Evolutionary conservation across 1,140 invertebrate genomes (phyloP), one percentile per base, ranked within the genome.

Genomic region (Dolichoris vasculosae): DNA sequence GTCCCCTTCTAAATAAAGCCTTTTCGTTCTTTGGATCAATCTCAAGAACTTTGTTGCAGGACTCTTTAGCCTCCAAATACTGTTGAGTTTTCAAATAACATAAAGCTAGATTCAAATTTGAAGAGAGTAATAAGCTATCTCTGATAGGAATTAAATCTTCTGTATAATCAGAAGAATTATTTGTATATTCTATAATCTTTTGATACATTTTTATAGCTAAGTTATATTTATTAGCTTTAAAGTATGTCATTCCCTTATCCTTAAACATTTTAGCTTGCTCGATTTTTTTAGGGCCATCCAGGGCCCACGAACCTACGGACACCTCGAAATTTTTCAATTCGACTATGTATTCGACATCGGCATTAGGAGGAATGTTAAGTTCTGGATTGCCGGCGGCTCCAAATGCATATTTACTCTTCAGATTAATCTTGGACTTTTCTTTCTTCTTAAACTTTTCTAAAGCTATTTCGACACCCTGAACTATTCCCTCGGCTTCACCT

Each of bases 201-300:
- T 96, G 96, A 91, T 99, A 99, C 94, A 98, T 97, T 92, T 97
- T 98, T 55, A 96, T 94, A n/a, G 98, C 98, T 83, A 98, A 86
- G 73, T 93, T 91, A 88, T 95, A 96, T 90, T 98, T 97, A 78
- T 94, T 95, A 4, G 94, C 93, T 92, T 98, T 98, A 89, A 99
- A 99, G 92, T 97, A 99, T 63, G 95, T 95, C 0, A 97, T 99
- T 77, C 98, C 98, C 92, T 97, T 98, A 77, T 97, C 96, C 94
- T 99, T 99, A 67, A 95, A 96, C 9, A 96, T 93, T 91, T 96
- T 96, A 0, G 97, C 96, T 89, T 97, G 96, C 82, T 97, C 96
- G 30, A 99, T 88, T 90, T 97, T 97, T 90, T 99, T 96, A 11
- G 94, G 90, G 26, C 92, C 94, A 84, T 97, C 96, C 93, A 99